phyloP scores from a whole-genome alignment of 2,797 vertebrate genomes.

The Oryzias dopingdopingensis region DNA sequence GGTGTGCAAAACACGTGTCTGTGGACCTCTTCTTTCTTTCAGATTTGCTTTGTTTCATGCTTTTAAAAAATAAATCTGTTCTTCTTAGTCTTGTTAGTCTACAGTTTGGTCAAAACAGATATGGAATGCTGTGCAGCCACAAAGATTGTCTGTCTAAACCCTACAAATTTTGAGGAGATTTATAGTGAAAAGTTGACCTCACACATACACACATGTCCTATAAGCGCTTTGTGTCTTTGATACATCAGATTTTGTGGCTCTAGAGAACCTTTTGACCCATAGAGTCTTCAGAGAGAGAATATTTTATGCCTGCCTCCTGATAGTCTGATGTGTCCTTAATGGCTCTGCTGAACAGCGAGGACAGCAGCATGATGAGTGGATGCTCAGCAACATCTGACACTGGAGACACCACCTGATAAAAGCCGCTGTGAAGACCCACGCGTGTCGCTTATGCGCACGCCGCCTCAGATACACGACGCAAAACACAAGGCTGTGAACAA shows the following conservation, averaged over 20 bases:
- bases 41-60: slow-evolving; percentile 55
- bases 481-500: slow-evolving; percentile 66
- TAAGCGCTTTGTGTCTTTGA: slow-evolving; percentile 30
- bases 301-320: slow-evolving; percentile 63
- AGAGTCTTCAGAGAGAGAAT: slow-evolving; percentile 63
- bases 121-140: slow-evolving; percentile 15
- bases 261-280: slow-evolving; percentile 47
- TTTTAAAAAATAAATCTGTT: slow-evolving; percentile 37
- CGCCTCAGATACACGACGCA: slow-evolving; percentile 56
- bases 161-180: slow-evolving; percentile 5
- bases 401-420: slow-evolving; percentile 62
- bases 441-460: slow-evolving; percentile 20
- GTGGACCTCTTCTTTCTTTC: slow-evolving; percentile 34
- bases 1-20: slow-evolving; percentile 56
- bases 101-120: slow-evolving; percentile 9
- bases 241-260: slow-evolving; percentile 42
- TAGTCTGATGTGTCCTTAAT: slow-evolving; percentile 70
- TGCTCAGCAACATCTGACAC: slow-evolving; percentile 63
- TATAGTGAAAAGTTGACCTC: slow-evolving; percentile 19
- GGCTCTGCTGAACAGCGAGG: slow-evolving; percentile 52
- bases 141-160: neutral
- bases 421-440: slow-evolving; percentile 25
- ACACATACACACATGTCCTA: slow-evolving; percentile 35
- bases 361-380: slow-evolving; percentile 69
- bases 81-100: slow-evolving; percentile 27